phyloP scores from a whole-genome alignment of 2,113 vertebrate species.

The Cisticola juncidis region DNA sequence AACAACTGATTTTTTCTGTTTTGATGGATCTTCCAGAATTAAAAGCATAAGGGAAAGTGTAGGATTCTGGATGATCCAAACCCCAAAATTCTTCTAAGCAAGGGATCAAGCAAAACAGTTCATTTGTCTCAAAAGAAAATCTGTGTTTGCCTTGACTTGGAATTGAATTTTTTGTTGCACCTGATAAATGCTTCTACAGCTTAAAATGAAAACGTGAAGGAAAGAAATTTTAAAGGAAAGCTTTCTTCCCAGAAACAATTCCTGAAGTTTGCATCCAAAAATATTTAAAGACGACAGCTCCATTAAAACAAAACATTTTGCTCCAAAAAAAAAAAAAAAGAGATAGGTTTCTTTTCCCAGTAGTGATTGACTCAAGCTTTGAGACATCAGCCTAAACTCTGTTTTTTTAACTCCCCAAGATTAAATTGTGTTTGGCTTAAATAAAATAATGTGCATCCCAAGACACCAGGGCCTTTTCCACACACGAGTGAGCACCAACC shows the following conservation, averaged over 20 bases:
- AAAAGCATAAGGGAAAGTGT: neutral
- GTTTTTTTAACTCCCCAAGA: neutral
- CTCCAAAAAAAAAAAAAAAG: neutral
- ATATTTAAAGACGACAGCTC: fast-evolving
- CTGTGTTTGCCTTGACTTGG: neutral
- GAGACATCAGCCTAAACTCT: neutral
- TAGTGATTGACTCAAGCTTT: neutral
- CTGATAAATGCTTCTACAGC: neutral
- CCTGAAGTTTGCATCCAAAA: neutral
- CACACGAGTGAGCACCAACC: neutral
- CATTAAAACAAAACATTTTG: neutral
- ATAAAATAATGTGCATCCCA: neutral
- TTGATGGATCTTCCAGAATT: neutral
- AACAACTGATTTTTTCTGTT: neutral
- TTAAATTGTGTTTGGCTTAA: neutral
- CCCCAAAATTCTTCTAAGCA: neutral
- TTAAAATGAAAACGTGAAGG: neutral
- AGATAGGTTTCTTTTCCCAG: neutral
- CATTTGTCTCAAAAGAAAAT: neutral
- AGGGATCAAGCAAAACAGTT: fast-evolving
- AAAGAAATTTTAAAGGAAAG: neutral
- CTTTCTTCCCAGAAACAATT: neutral
- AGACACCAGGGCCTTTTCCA: neutral
- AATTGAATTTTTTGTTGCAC: neutral
- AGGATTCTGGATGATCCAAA: neutral